Conservation (phyloP, 2,888 invertebrate genomes). For the Stenodera caucasica region DNA sequence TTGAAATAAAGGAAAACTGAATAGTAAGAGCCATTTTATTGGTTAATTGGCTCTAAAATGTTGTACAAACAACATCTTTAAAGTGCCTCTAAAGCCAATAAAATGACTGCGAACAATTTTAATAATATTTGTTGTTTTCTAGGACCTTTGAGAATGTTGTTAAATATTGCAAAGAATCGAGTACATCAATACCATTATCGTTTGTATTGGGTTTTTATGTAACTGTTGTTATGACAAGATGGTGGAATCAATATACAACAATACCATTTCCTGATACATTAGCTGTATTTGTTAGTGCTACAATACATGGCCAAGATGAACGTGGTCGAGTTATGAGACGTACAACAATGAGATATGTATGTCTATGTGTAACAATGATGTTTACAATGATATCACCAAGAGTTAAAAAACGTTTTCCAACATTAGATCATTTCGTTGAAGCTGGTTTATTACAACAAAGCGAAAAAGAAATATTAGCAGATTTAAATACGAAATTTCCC, state of each 20-base stretch:
- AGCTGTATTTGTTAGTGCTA: conserved; percentile 88
- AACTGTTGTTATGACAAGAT: conserved; percentile 85
- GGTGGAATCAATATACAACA: conserved; percentile 95
- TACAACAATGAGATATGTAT: conserved; percentile 81
- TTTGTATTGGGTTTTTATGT: conserved; percentile 96
- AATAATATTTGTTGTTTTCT: conserved; percentile 23
- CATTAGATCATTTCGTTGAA: conserved; percentile 79
- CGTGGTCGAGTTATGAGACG: conserved; percentile 79
- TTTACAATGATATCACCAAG: conserved; percentile 83
- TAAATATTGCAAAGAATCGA: conserved; percentile 83
- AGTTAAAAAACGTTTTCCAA: conserved; percentile 90
- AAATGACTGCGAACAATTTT: no score
- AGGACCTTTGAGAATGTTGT: conserved; percentile 87
- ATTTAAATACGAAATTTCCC: conserved; percentile 78
- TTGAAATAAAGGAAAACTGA: no score
- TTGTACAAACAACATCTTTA: no score
- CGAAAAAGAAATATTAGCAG: conserved; percentile 76
- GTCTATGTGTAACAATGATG: conserved; percentile 85
- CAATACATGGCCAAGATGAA: conserved; percentile 82
- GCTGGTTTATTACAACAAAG: conserved; percentile 81
- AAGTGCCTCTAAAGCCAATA: no score
- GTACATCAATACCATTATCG: conserved; percentile 91
- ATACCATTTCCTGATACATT: conserved; percentile 94
- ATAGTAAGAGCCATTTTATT: no score
- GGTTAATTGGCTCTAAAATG: no score